A percentile compares a stretch with the other conserved stretches of the same genome.
phyloP scores from a whole-genome alignment of 1,140 invertebrate species.

The Formica selysi region DNA sequence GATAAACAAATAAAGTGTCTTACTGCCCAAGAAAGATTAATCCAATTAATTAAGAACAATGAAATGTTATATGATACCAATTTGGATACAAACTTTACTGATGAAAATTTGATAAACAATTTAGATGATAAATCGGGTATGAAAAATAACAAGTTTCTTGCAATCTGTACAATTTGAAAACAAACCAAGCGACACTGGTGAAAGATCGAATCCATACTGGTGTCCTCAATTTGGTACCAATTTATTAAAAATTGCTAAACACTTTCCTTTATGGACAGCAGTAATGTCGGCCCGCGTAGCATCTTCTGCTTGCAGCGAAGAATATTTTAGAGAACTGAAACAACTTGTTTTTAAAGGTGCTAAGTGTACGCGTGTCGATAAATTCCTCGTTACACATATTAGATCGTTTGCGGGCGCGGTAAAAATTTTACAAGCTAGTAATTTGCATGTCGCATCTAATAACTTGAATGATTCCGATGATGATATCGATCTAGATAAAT shows the following conservation, averaged over 20 bases:
- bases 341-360: neutral
- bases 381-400: neutral
- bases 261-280: constrained; percentile 20
- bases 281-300: neutral
- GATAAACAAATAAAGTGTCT: neutral
- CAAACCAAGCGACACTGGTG: neutral
- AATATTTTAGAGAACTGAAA: constrained; percentile 26
- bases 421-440: neutral
- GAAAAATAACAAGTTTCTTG: neutral
- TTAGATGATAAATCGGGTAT: constrained; percentile 3
- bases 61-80: neutral
- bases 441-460: neutral
- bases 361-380: neutral
- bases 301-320: constrained; percentile 21
- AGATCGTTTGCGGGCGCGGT: neutral
- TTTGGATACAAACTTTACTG: neutral
- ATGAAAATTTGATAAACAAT: neutral
- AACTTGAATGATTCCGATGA: neutral
- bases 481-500: neutral
- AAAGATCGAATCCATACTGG: constrained; percentile 15
- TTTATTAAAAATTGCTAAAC: constrained; percentile 1
- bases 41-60: neutral
- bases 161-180: neutral
- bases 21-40: constrained; percentile 12
- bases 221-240: constrained; percentile 3